Evolutionary conservation across 2,797 vertebrate genomes (phyloP).

Genomic region (Sebastes taczanowskii): DNA sequence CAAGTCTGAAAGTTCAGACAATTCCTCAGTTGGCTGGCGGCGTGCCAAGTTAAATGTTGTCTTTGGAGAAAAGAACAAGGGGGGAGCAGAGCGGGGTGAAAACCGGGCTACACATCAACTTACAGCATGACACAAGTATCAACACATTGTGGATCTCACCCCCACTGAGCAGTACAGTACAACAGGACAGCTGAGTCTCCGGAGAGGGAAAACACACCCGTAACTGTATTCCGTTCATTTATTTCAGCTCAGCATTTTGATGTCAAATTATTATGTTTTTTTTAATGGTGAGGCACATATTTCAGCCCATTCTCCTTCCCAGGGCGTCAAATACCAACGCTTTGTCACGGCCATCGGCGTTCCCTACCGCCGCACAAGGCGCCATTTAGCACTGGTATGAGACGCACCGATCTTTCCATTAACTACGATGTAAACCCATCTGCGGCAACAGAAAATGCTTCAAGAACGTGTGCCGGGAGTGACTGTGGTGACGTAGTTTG

Average conservation of each 20-base stretch:
- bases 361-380: too few species aligned
- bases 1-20: constrained; percentile 19
- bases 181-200: constrained; percentile 1
- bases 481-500: too few species aligned
- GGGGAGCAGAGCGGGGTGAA: not conserved
- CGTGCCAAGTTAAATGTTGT: constrained; percentile 61
- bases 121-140: not conserved
- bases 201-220: not conserved
- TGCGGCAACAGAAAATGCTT: too few species aligned
- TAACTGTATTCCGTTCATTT: not conserved
- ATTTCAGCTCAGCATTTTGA: not conserved
- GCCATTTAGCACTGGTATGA: rapidly evolving
- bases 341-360: too few species aligned
- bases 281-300: not conserved
- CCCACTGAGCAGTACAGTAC: not conserved
- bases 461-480: too few species aligned
- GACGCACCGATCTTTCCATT: too few species aligned
- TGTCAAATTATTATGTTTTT: rapidly evolving
- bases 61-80: constrained; percentile 36
- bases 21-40: constrained; percentile 32
- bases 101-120: not conserved
- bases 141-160: not conserved
- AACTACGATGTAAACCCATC: too few species aligned
- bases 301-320: not conserved
- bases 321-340: rapidly evolving